Evolutionary conservation across 2,888 invertebrate genomes (phyloP), one percentile per base, ranked within the genome.

Genomic region (Patella pellucida): DNA sequence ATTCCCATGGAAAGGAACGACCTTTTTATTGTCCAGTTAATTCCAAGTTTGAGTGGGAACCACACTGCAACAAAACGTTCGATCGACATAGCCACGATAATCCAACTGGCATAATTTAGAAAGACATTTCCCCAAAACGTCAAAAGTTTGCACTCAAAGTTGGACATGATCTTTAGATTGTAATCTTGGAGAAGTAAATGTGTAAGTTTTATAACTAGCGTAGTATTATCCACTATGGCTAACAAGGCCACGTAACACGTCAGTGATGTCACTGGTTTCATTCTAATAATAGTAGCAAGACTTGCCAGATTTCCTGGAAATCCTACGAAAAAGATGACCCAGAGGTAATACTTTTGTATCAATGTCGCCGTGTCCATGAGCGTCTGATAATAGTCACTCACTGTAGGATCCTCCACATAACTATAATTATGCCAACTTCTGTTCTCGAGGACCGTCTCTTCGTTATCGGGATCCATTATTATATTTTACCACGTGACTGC

Each of bases 51-150:
- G 7, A 74, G 70, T 15, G 74, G 74, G 51, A 41, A 71, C 23
- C 70, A 23, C 23, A 74, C 74, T 41, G 74, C 74, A 19, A 74
- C 71, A 70, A 78, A 79, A 7, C 79, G 69, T 68, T 81, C 81
- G 12, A 77, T 68, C 70, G 79, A 79, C 72, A 81, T 76, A 16
- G 78, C 72, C 9, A 79, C 75, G 16, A 81, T 76, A 19, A 81
- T 68, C 81, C 81, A 81, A 75, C 79, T 79, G 15, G 79, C 76
- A 54, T 77, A 69, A 50, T 76, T 79, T 67, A 68, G 16, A 54
- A 76, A 23, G 74, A 69, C 75, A 71, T 72, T 68, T 50, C 72
- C 56, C 19, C 76, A 23, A 52, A 69, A 75, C 27, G 70, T 74
- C n/a, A 76, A 41, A 51, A 69, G 52, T 56, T 78, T 78, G 56